phyloP scores from a whole-genome alignment of 2,797 vertebrate species.

The Acanthurus lineatus region DNA sequence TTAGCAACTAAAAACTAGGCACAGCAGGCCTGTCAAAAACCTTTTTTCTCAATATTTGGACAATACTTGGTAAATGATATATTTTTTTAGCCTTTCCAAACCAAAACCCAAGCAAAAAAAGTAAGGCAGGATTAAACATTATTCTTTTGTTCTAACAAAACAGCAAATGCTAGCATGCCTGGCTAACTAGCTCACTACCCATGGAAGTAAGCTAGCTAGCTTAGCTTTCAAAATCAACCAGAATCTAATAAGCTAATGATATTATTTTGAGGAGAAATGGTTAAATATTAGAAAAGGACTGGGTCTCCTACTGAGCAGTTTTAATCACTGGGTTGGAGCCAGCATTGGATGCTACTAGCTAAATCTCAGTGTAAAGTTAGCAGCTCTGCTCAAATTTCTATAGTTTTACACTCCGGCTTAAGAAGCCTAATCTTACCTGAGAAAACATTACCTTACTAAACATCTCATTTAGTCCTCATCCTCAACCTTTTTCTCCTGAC shows the following conservation, averaged over 20 bases:
- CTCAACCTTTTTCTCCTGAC: too few relatives aligned
- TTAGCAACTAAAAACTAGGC: neutral
- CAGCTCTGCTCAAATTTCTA: too few relatives aligned
- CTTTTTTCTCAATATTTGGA: neutral
- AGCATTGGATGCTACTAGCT: neutral
- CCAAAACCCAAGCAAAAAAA: neutral
- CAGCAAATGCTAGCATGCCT: too few relatives aligned
- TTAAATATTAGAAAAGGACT: too few relatives aligned
- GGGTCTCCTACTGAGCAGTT: too few relatives aligned
- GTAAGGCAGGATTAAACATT: too few relatives aligned
- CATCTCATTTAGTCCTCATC: neutral
- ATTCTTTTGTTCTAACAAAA: too few relatives aligned
- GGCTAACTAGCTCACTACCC: too few relatives aligned
- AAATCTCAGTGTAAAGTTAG: neutral
- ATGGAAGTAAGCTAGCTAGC: too few relatives aligned
- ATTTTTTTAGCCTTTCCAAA: conserved; percentile 4
- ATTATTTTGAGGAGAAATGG: neutral
- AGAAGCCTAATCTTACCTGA: neutral
- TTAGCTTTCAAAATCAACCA: neutral
- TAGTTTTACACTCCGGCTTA: too few relatives aligned
- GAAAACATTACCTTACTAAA: neutral
- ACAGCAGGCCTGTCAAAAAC: neutral
- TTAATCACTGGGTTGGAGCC: too few relatives aligned
- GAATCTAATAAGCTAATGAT: neutral
- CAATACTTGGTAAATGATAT: too few relatives aligned